Evolutionary conservation across 2,888 invertebrate species (phyloP), one percentile per base, ranked within the genome.

Genomic region (Catocala sponsa): DNA sequence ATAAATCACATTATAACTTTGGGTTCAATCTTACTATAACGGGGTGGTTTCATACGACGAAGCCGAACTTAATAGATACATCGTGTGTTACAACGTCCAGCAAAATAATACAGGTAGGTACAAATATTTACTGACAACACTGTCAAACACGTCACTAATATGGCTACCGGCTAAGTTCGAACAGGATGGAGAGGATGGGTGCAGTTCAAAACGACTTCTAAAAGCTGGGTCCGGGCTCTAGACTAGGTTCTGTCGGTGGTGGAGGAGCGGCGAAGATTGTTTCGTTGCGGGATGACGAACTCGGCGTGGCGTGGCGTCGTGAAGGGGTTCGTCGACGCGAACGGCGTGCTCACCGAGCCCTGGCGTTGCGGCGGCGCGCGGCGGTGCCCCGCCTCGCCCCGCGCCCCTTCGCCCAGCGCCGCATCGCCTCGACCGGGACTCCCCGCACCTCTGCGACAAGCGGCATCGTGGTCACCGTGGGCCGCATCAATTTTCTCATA

Each of bases 281-380:
- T 85, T n/a, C 94, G 83, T 72, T 92, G 92, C 49, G 94, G 94
- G 63, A 94, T 94, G 70, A 94, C 91, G 82, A 94, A 94, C 80
- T 94, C 93, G 0, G 94, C 83, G 80, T 90, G 89, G 4, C 90
- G 85, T 48, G 91, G 86, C 44, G 91, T 65, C 11, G 87, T 86
- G 86, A 91, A 94, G 57, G 88, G 94, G 89, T 90, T 94, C 76
- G 87, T 79, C 62, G 86, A 80, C 41, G 81, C 85, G 85, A 89
- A 94, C 54, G 87, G 88, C 47, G 84, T 88, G 72, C 82, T 80
- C 55, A 88, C 67, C 63, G 87, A 87, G 76, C 85, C 85, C 75
- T 87, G 89, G 48, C 89, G 84, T 72, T 80, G 84, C 12, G 84
- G 78, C 9, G 75, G 70, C 57, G 75, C 73, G 48, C 65, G 68